phyloP scores from a whole-genome alignment of 1,140 invertebrate genomes.

The Apis cerana region DNA sequence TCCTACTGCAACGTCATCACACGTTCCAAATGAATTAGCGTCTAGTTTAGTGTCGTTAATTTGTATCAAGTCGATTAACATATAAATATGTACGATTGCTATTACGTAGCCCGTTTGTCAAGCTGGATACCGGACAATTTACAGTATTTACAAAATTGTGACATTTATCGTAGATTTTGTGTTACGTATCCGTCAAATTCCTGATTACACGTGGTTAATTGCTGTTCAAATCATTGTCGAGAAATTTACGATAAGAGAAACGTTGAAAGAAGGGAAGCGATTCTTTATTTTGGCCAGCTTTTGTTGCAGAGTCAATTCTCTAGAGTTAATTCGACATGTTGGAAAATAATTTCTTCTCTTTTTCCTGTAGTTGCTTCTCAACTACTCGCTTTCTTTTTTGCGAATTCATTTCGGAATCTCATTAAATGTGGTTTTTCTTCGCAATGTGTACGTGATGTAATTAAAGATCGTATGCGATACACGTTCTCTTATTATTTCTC shows the following conservation, averaged over 20 bases:
- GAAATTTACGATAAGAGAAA: neutral
- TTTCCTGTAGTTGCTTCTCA: no score
- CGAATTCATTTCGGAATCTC: no score
- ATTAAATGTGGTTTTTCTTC: no score
- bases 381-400: no score
- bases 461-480: no score
- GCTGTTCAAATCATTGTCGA: neutral
- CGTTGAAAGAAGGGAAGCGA: no score
- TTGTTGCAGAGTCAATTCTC: no score
- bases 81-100: constrained; percentile 19
- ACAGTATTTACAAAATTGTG: neutral
- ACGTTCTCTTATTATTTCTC: no score
- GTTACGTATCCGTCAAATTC: neutral
- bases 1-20: neutral
- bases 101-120: constrained; percentile 4
- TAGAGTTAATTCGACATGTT: no score
- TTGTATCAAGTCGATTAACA: constrained; percentile 31
- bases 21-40: neutral
- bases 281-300: no score
- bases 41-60: neutral
- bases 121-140: neutral
- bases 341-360: no score
- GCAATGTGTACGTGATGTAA: no score
- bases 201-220: neutral
- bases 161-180: constrained; percentile 3